A percentile compares a stretch with the other conserved stretches of the same genome.
Evolutionary conservation across 1,140 invertebrate species (phyloP).

Genomic region (Drosophila busckii): DNA sequence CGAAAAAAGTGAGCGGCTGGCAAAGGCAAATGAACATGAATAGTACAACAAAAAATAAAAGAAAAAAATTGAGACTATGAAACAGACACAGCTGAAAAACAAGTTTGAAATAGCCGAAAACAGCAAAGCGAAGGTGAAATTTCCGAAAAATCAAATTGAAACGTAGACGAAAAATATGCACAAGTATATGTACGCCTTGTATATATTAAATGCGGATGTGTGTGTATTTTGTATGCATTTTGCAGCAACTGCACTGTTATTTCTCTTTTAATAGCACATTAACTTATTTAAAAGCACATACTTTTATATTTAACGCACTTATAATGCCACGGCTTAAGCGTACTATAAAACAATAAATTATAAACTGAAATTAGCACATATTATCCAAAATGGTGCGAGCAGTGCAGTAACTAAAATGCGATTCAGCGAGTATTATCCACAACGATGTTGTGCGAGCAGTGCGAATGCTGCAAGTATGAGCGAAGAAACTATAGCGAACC

Average conservation of each 20-base stretch:
- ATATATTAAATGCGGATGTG: slow-evolving; percentile 15
- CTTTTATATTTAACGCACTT: neutral
- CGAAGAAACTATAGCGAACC: too few species aligned
- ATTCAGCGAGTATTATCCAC: too few species aligned
- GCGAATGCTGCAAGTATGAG: too few species aligned
- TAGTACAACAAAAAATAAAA: too few species aligned
- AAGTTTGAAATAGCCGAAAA: slow-evolving; percentile 74
- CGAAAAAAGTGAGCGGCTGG: slow-evolving; percentile 67
- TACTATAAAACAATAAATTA: too few species aligned
- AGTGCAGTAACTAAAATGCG: too few species aligned
- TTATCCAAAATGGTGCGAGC: too few species aligned
- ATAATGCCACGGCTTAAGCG: too few species aligned
- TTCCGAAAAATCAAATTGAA: slow-evolving; percentile 74
- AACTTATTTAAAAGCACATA: neutral
- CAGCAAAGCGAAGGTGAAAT: slow-evolving; percentile 72
- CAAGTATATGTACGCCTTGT: slow-evolving; percentile 46
- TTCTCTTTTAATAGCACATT: slow-evolving; percentile 4
- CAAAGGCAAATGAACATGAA: slow-evolving; percentile 41
- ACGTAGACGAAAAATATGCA: slow-evolving; percentile 67
- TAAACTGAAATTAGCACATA: too few species aligned
- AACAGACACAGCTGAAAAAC: slow-evolving; percentile 63
- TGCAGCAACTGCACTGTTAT: slow-evolving; percentile 43
- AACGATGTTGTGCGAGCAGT: too few species aligned
- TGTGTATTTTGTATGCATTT: slow-evolving; percentile 31
- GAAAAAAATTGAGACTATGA: slow-evolving; percentile 41